A percentile compares a stretch with the other conserved stretches of the same genome.
These are phyloP conservation scores for Pelodiscus sinensis DNA, from an alignment of 2,113 vertebrate genomes.

Conservation along the genomic window DNA sequence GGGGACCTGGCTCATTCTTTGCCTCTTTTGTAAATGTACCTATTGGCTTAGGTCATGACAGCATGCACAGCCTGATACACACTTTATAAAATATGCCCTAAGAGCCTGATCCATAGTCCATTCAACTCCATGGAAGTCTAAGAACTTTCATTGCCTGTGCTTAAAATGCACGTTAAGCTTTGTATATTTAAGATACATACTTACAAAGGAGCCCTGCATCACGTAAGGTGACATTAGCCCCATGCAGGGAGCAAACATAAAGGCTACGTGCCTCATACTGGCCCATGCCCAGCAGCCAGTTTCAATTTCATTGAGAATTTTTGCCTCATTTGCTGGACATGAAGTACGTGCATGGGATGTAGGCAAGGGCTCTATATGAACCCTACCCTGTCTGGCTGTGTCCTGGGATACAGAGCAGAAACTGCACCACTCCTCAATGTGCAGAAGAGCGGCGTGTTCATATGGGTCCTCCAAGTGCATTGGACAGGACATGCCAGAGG, in stretches of 20 bases:
- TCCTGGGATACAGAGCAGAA: neutral
- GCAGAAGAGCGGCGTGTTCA: neutral
- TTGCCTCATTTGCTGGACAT: neutral
- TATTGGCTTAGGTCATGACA: neutral
- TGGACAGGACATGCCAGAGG: neutral
- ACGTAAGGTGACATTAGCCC: neutral
- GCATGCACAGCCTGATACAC: neutral
- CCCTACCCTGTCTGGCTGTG: neutral
- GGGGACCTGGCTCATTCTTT: neutral
- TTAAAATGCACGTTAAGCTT: neutral
- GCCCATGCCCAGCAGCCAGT: neutral
- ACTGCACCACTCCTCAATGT: neutral
- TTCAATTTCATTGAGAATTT: neutral
- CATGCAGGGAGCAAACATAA: fast-evolving
- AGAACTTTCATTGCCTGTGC: neutral
- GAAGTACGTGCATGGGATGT: neutral
- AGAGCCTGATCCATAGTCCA: neutral
- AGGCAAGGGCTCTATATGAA: neutral
- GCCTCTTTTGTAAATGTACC: neutral
- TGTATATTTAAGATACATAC: neutral
- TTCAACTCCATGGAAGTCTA: neutral
- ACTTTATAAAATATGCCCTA: neutral
- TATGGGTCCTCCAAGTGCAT: neutral
- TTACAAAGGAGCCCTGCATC: neutral
- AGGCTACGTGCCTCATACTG: neutral